Conservation (phyloP, 37 sponge, comb jelly and placozoan species). For the Petrosia ficiformis region DNA sequence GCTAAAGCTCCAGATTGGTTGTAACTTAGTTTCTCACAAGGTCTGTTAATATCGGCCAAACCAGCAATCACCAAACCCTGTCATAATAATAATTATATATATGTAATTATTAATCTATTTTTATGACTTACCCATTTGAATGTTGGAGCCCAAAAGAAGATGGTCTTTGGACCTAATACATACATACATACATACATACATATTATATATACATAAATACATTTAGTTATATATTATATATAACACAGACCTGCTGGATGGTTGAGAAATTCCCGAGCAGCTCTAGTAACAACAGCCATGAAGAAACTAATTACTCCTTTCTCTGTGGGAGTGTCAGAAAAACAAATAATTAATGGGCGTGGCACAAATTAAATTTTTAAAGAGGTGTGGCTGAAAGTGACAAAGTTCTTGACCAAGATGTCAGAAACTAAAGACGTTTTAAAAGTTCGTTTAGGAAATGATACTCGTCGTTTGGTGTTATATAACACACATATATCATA, state of each 20-base stretch:
- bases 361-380: slow-evolving; percentile 43
- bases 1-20: slow-evolving; percentile 76
- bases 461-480: slow-evolving; percentile 75
- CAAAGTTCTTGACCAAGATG: slow-evolving; percentile 47
- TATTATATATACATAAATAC: neutral
- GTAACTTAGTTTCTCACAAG: slow-evolving; percentile 79
- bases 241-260: slow-evolving; percentile 34
- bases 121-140: slow-evolving; percentile 87
- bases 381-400: slow-evolving; percentile 64
- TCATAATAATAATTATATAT: neutral
- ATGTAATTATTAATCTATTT: neutral
- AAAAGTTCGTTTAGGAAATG: slow-evolving; percentile 85
- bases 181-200: neutral
- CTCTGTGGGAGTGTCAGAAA: too few relatives aligned
- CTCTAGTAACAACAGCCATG: neutral
- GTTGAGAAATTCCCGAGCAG: slow-evolving; percentile 13
- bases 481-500: slow-evolving; percentile 94
- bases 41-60: slow-evolving; percentile 69
- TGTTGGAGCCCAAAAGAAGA: slow-evolving; percentile 92
- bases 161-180: slow-evolving; percentile 75
- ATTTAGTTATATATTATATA: neutral
- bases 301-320: too few relatives aligned
- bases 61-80: slow-evolving; percentile 90
- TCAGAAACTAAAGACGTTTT: slow-evolving; percentile 3
- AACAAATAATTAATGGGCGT: slow-evolving; percentile 1